A percentile compares a stretch with the other conserved stretches of the same genome.
Evolutionary conservation across 1,140 invertebrate species (phyloP).

Genomic region (Daktulosphaira vitifoliae): DNA sequence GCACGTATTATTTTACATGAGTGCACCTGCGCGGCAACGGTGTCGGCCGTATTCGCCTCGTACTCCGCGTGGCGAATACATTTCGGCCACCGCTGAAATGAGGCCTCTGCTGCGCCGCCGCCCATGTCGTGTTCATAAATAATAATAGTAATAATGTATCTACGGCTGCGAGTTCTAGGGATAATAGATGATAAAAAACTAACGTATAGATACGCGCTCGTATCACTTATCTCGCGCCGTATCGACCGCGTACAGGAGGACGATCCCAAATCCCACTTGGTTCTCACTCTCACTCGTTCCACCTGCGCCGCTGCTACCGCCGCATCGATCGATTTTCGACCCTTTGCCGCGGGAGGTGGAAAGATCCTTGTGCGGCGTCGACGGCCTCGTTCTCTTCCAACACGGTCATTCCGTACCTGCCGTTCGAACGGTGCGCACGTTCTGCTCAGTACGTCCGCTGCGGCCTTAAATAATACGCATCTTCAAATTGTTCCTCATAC

Average conservation of each 20-base stretch:
- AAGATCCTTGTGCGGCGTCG: neutral
- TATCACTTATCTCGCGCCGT: neutral
- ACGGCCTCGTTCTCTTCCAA: neutral
- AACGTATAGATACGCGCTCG: too few species aligned
- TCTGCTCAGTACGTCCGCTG: neutral
- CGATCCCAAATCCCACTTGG: too few species aligned
- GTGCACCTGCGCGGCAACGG: conserved; percentile 19
- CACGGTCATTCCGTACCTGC: conserved; percentile 31
- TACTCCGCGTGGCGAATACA: too few species aligned
- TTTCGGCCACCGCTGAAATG: neutral
- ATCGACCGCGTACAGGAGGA: conserved; percentile 16
- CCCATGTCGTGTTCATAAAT: neutral
- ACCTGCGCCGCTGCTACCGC: neutral
- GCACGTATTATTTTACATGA: too few species aligned
- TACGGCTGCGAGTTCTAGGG: too few species aligned
- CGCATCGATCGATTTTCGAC: neutral
- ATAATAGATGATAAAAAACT: too few species aligned
- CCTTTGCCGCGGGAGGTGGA: neutral
- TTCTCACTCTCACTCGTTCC: neutral
- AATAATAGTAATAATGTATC: neutral
- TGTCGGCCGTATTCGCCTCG: neutral
- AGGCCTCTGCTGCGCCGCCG: neutral
- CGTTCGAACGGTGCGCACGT: conserved; percentile 2
- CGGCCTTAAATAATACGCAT: too few species aligned
- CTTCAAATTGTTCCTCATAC: neutral